These are phyloP conservation scores for Linepithema humile DNA, from an alignment of 1,140 invertebrate species.

Conservation along the genomic window DNA sequence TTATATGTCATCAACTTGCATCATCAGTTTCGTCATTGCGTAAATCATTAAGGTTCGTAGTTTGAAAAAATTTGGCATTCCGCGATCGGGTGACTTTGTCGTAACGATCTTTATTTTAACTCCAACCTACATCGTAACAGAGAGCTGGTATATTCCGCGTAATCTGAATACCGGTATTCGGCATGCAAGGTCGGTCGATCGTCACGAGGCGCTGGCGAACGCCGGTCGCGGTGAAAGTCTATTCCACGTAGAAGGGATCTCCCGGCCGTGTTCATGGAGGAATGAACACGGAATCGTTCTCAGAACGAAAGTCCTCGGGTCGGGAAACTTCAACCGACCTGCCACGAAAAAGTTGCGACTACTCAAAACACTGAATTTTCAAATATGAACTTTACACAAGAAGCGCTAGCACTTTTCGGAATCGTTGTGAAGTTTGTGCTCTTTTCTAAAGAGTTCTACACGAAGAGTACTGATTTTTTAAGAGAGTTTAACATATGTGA, in stretches of 20 bases:
- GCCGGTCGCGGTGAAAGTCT: conserved; percentile 70
- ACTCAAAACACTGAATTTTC: background rate
- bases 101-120: background rate
- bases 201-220: conserved; percentile 62
- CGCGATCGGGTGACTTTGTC: background rate
- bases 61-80: background rate
- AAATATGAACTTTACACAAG: background rate
- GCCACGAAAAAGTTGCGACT: background rate
- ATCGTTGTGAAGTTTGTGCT: background rate
- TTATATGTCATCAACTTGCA: background rate
- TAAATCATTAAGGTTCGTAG: background rate
- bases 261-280: conserved; percentile 38
- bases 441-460: background rate
- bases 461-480: background rate
- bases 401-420: background rate
- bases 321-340: conserved; percentile 33
- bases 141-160: conserved; percentile 32
- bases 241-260: conserved; percentile 59
- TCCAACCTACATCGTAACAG: background rate
- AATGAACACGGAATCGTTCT: conserved; percentile 60
- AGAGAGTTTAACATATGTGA: background rate
- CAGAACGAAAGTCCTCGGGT: conserved; percentile 51
- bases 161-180: conserved; percentile 66
- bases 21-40: background rate
- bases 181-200: conserved; percentile 72